Conservation (phyloP, 2,797 vertebrate species). For the Borostomias antarcticus region DNA sequence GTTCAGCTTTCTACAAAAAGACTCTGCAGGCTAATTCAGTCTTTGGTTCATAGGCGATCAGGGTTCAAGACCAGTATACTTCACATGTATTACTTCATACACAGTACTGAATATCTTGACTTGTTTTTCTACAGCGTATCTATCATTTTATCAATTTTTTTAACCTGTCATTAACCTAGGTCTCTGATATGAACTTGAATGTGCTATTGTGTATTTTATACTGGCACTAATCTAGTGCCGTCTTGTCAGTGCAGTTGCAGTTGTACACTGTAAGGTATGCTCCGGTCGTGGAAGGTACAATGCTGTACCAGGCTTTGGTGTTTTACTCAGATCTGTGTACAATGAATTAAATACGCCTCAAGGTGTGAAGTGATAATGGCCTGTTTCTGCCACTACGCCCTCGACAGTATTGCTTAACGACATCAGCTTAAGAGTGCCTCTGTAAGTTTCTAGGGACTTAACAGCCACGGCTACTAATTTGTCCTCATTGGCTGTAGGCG, state of each 20-base stretch:
- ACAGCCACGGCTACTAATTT: not conserved
- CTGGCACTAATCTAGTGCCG: too few relatives aligned
- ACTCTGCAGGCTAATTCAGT: not conserved
- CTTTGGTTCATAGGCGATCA: not conserved
- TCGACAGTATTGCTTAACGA: not conserved
- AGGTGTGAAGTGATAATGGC: not conserved
- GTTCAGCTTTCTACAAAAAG: not conserved
- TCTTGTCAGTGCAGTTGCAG: slow-evolving; percentile 51
- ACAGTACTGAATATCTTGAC: not conserved
- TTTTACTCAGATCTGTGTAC: not conserved
- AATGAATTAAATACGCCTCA: not conserved
- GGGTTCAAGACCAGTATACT: not conserved
- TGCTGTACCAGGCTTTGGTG: not conserved
- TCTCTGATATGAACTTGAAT: too few relatives aligned
- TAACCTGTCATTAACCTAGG: too few relatives aligned
- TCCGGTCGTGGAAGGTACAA: not conserved
- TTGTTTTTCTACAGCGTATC: not conserved
- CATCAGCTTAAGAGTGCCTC: not conserved
- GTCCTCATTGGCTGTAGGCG: not conserved
- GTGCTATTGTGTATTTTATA: too few relatives aligned
- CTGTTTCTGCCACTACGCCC: not conserved
- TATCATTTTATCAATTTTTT: not conserved
- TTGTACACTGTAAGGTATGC: slow-evolving; percentile 49
- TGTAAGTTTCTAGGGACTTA: not conserved
- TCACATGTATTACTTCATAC: not conserved